Base-by-base conservation (phyloP, 1,140 invertebrate genomes). In the Cyclina sinensis region DNA sequence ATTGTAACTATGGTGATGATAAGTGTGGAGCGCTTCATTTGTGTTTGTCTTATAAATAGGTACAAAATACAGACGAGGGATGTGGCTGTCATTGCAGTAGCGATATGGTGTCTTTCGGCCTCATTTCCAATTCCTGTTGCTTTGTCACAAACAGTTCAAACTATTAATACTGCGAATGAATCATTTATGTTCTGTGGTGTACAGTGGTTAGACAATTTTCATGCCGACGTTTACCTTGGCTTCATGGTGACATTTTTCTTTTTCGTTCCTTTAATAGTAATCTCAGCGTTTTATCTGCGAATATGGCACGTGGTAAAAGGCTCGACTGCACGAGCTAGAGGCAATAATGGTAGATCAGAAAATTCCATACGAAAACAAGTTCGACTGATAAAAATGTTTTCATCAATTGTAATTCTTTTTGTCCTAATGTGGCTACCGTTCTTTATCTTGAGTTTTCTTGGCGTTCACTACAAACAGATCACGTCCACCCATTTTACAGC, bases 371-470 rank as follows among this genome's bases (percentile, higher is more conserved):
- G 46, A n/a, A 82, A 88, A 37, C 91, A 93, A 86, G 65, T 92
- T 18, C 74, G 89, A 57, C 78, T 93, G 27, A 78, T 89, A 0
- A 93, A 93, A 88, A 93, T 93, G 92, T 91, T 90, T 80, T 83
- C 82, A 11, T 85, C 90, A 0, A 91, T 93, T 14, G 91, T 93
- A 18, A 39, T 84, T 14, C 46, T 88, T 3, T 93, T 93, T 54
- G 90, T 93, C 0, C 16, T 91, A 1, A 93, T 93, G 92, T 92
- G 91, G 92, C 73, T 91, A 30, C 92, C 92, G 37, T 93, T 93
- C 79, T 93, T 91, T 59, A 81, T 92, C n/a, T 21, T 91, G 14
- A 90, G 90, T 86, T 93, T 92, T 62, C 62, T 93, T 16, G 91
- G 86, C 14, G 90, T 93, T 0, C 86, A 92, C 46, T 86, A 73